Conservation (phyloP, 2,888 invertebrate genomes). For the Thecocarcelia acutangulata region DNA sequence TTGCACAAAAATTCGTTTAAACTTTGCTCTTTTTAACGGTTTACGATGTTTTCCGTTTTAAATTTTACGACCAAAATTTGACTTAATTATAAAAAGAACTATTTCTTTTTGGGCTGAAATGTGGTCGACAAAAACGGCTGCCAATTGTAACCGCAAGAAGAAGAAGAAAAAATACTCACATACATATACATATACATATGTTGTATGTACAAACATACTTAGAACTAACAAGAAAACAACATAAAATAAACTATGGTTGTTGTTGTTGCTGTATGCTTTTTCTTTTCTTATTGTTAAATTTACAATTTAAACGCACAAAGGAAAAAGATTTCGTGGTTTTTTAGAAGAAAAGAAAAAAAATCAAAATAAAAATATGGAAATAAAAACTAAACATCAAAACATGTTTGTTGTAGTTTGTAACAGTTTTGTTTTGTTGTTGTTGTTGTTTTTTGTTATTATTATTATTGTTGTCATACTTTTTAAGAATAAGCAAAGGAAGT, state of each 20-base stretch:
- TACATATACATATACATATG: no score
- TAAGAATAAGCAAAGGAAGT: slow-evolving; percentile 40
- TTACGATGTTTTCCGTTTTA: slow-evolving; percentile 13
- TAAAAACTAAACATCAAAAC: slow-evolving; percentile 36
- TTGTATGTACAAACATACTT: no score
- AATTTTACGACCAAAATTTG: slow-evolving; percentile 33
- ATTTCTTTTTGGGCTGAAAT: slow-evolving; percentile 17
- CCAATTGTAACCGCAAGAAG: slow-evolving; percentile 20
- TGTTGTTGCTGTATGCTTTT: slow-evolving; percentile 5
- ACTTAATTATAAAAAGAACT: slow-evolving; percentile 40
- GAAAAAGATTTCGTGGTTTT: slow-evolving; percentile 44
- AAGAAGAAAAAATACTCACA: not conserved
- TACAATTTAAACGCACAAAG: slow-evolving; percentile 51
- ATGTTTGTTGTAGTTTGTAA: slow-evolving; percentile 56
- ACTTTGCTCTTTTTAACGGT: slow-evolving; percentile 34
- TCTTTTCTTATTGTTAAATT: slow-evolving; percentile 8
- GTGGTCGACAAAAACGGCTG: slow-evolving; percentile 44
- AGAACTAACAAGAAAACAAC: not conserved
- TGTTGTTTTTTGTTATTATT: slow-evolving; percentile 22
- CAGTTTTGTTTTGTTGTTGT: slow-evolving; percentile 43
- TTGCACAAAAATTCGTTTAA: slow-evolving; percentile 20
- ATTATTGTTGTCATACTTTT: slow-evolving; percentile 36
- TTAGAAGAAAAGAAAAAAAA: slow-evolving; percentile 19
- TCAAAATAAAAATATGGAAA: slow-evolving; percentile 7
- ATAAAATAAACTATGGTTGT: not conserved